These are phyloP conservation scores for Eulithis testata DNA, from an alignment of 2,888 invertebrate genomes.

Conservation along the genomic window DNA sequence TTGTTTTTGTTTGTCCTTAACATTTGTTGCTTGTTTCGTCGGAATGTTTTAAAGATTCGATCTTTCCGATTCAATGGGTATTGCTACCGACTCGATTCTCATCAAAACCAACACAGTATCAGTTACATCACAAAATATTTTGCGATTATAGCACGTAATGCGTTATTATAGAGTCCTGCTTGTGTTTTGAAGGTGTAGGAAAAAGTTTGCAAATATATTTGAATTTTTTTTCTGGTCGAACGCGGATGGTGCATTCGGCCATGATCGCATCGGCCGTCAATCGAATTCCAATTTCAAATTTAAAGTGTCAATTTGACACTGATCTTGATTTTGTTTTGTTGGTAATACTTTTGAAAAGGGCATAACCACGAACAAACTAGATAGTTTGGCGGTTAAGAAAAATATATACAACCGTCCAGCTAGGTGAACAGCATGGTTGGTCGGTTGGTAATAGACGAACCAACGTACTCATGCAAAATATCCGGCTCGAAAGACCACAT, in stretches of 20 bases:
- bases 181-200: not conserved
- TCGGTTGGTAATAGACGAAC: too few relatives aligned
- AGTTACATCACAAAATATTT: not conserved
- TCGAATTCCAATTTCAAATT: constrained; percentile 64
- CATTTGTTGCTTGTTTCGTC: constrained; percentile 58
- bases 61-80: constrained; percentile 73
- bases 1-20: constrained; percentile 40
- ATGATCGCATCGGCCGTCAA: constrained; percentile 60
- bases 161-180: constrained; percentile 1
- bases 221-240: constrained; percentile 64
- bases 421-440: too few relatives aligned
- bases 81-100: constrained; percentile 63
- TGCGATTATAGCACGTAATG: constrained; percentile 31
- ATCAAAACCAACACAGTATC: constrained; percentile 24
- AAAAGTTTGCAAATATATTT: constrained; percentile 46
- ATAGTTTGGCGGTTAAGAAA: too few relatives aligned
- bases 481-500: too few relatives aligned
- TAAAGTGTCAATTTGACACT: constrained; percentile 66
- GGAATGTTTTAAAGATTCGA: constrained; percentile 72
- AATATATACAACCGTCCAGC: too few relatives aligned
- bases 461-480: too few relatives aligned
- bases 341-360: too few relatives aligned
- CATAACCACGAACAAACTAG: too few relatives aligned
- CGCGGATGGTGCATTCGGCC: constrained; percentile 61
- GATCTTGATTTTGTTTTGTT: constrained; percentile 30